Percentiles rank a stretch among this genome's conserved stretches.
These are phyloP conservation scores for Drosophila equinoxialis DNA, from an alignment of 1,140 invertebrate genomes.

Conservation along the genomic window DNA sequence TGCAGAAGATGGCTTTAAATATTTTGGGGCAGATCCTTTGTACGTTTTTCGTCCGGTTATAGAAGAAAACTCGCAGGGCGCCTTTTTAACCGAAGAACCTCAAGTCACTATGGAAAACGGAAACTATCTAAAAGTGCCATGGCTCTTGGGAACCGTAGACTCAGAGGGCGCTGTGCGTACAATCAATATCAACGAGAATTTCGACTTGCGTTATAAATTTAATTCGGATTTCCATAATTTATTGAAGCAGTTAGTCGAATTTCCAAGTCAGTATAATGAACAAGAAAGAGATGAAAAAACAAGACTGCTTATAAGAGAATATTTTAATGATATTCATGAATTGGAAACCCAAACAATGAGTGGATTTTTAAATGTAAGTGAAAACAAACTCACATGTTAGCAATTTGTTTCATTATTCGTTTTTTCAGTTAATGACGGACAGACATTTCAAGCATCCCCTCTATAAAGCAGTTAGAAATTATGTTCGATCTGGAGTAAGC, in stretches of 20 bases:
- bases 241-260: constrained; percentile 55
- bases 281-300: constrained; percentile 24
- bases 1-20: constrained; percentile 65
- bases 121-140: constrained; percentile 75
- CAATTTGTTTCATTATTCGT: neutral
- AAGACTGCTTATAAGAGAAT: constrained; percentile 50
- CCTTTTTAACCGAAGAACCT: constrained; percentile 81
- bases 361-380: constrained; percentile 73
- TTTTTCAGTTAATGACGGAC: constrained; percentile 53
- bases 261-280: constrained; percentile 25
- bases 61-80: constrained; percentile 50
- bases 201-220: constrained; percentile 55
- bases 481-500: constrained; percentile 30
- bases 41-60: constrained; percentile 82
- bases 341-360: constrained; percentile 47
- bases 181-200: constrained; percentile 63
- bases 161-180: constrained; percentile 82
- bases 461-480: constrained; percentile 45
- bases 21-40: constrained; percentile 80
- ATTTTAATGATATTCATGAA: constrained; percentile 50
- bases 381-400: neutral
- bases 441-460: constrained; percentile 61
- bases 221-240: constrained; percentile 60
- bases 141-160: constrained; percentile 77
- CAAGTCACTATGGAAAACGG: constrained; percentile 62